Conservation (phyloP, 2,888 invertebrate species). For the Orchesella flavescens region DNA sequence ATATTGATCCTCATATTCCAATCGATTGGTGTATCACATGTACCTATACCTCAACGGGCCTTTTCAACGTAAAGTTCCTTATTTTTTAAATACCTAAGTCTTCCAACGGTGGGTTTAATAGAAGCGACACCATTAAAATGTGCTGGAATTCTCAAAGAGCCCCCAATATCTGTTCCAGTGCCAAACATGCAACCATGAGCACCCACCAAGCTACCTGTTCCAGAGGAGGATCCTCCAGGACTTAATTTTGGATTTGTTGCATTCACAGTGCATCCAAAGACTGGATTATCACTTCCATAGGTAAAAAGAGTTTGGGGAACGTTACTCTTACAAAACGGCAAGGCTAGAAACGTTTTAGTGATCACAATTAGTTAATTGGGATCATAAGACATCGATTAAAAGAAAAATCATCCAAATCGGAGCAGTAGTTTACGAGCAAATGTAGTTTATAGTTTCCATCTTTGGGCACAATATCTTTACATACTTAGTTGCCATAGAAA, state of each 20-base stretch:
- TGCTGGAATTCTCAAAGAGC: constrained; percentile 66
- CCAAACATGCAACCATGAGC: constrained; percentile 60
- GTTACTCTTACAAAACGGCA: constrained; percentile 74
- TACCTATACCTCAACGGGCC: no score
- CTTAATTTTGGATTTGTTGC: constrained; percentile 65
- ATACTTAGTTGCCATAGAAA: no score
- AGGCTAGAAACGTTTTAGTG: no score
- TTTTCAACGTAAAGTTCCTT: no score
- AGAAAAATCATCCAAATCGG: no score
- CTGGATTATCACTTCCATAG: constrained; percentile 70
- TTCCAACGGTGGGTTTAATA: constrained; percentile 67
- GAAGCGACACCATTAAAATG: constrained; percentile 69
- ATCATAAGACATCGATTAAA: no score
- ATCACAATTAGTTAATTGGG: no score
- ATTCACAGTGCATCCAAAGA: constrained; percentile 70
- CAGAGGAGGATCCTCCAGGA: constrained; percentile 75
- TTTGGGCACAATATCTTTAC: no score
- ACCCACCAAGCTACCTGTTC: constrained; percentile 74
- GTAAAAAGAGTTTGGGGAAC: constrained; percentile 74
- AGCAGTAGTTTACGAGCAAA: no score
- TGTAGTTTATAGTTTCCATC: no score
- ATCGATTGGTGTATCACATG: no score
- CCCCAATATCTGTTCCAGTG: constrained; percentile 65
- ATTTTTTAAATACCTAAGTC: constrained; percentile 65
- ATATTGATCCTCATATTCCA: no score